Evolutionary conservation across 2,113 vertebrate genomes (phyloP), one percentile per base, ranked within the genome.

Genomic region (Zosterops japonicus): DNA sequence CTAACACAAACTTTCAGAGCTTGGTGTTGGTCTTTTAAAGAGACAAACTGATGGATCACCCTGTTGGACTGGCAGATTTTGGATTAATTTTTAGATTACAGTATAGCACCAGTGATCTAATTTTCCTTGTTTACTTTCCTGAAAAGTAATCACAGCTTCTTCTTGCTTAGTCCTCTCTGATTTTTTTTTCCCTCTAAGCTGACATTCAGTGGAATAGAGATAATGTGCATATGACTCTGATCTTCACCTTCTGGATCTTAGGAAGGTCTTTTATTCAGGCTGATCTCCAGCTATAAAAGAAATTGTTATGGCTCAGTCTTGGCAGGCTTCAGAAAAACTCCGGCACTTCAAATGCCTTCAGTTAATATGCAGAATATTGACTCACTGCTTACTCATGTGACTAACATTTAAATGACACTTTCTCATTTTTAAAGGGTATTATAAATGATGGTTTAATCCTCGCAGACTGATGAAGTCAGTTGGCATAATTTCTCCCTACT

Each of bases 321-420:
- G 86, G 61, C 86, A 89, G 50, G 29, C 72, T 82, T 87, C 64
- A 92, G 92, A 80, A 83, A 86, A 89, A 81, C 75, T 87, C 82
- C 61, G 72, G 52, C 35, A 44, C 55, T 95, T 79, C 87, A 80
- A 65, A 85, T 74, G 64, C 56, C 41, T 93, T 93, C 53, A 67
- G 5, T 75, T 97, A 94, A 86, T 57, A 23, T 69, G 46, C 83
- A 49, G 93, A 82, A 53, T 95, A 90, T 96, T 92, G 94, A 92
- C 87, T 90, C 59, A 63, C 27, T 67, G 79, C 72, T 94, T 94
- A 52, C 60, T 80, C 56, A 94, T 3, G 19, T 81, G 76, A 78
- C 64, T 60, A 70, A 57, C 52, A 36, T 83, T 95, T 94, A 90
- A 91, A 90, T 92, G 80, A 35, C 69, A 50, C 63, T 83, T 94